Evolutionary conservation across 2,797 vertebrate species (phyloP).

Genomic region (Gouania willdenowi): DNA sequence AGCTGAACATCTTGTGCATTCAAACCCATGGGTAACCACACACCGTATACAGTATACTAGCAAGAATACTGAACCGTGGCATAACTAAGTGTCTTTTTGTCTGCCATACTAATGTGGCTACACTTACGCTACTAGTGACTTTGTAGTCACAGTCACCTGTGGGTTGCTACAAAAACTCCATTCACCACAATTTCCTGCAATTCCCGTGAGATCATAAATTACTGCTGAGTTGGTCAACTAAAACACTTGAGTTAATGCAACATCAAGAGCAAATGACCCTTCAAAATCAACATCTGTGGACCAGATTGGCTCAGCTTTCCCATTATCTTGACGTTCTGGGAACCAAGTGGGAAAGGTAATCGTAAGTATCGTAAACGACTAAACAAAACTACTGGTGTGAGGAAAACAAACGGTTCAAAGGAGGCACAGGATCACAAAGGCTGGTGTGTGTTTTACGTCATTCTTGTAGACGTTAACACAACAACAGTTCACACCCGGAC

Average conservation of each 20-base stretch:
- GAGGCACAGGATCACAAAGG: not conserved
- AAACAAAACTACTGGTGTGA: constrained; percentile 25
- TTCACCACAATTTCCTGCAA: constrained; percentile 54
- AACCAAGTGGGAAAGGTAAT: constrained; percentile 48
- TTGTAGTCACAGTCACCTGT: constrained; percentile 38
- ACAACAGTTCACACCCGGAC: no score
- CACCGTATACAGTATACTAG: no score
- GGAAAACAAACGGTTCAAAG: not conserved
- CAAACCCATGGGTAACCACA: no score
- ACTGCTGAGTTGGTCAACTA: constrained; percentile 42
- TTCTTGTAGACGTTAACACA: not conserved
- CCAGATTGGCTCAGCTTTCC: constrained; percentile 40
- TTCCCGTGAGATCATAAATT: constrained; percentile 64
- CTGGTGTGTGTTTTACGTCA: constrained; percentile 2
- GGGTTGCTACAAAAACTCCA: constrained; percentile 39
- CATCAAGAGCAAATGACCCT: constrained; percentile 67
- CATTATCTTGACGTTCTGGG: constrained; percentile 34
- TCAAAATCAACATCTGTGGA: constrained; percentile 70
- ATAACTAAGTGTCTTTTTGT: constrained; percentile 1
- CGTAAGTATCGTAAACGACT: constrained; percentile 33
- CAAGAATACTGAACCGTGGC: no score
- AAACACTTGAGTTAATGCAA: constrained; percentile 64
- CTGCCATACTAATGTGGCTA: no score
- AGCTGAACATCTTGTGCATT: no score
- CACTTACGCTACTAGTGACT: no score